Evolutionary conservation across 1,140 invertebrate species (phyloP).

Genomic region (Ips typographus): DNA sequence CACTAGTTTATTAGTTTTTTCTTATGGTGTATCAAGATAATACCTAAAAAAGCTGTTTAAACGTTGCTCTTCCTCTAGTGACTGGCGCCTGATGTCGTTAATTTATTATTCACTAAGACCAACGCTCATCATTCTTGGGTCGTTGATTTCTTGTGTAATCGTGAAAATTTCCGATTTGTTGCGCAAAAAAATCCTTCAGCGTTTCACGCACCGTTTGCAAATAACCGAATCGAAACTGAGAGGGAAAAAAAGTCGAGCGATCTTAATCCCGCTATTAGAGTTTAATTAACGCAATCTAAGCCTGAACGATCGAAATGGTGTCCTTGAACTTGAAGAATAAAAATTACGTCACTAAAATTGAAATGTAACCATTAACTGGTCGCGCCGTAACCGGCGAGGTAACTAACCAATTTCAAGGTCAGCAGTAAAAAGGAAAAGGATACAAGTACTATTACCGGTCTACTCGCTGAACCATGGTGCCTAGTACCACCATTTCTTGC

Average conservation of each 20-base stretch:
- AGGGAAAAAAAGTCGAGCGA: background rate
- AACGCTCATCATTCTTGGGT: no score
- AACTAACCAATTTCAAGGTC: slow-evolving; percentile 33
- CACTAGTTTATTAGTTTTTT: no score
- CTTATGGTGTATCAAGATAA: no score
- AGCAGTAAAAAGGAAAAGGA: slow-evolving; percentile 27
- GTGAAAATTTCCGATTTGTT: no score
- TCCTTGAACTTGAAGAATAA: slow-evolving; percentile 31
- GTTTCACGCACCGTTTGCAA: no score
- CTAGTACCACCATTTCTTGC: background rate
- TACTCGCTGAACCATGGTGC: background rate
- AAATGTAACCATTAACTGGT: slow-evolving; percentile 26
- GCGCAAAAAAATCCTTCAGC: no score
- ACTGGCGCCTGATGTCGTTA: no score
- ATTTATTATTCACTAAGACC: no score
- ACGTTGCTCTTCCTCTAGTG: no score
- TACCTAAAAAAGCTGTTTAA: no score
- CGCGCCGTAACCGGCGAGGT: slow-evolving; percentile 26
- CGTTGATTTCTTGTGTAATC: no score
- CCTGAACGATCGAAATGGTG: slow-evolving; percentile 2
- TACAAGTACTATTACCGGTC: slow-evolving; percentile 3
- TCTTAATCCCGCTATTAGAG: slow-evolving; percentile 8
- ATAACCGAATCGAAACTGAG: no score
- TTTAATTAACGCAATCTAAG: slow-evolving; percentile 15
- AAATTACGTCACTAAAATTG: slow-evolving; percentile 32